phyloP scores from a whole-genome alignment of 2,113 vertebrate species.

The Gymnarchus niloticus region DNA sequence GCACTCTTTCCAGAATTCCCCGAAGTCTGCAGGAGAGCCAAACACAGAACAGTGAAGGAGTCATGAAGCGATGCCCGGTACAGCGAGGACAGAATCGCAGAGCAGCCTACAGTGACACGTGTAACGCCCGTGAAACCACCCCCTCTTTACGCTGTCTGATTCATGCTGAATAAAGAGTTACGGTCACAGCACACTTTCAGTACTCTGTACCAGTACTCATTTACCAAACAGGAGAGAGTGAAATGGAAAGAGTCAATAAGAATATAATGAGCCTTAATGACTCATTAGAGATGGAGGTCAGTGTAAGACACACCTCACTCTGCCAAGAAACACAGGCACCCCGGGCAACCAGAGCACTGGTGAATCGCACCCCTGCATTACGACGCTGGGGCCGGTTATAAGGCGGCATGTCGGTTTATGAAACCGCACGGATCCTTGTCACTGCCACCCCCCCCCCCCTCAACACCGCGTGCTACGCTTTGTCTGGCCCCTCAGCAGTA shows the following conservation, averaged over 20 bases:
- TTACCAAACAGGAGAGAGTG: background rate
- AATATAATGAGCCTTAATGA: background rate
- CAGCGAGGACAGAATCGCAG: background rate
- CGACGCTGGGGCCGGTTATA: background rate
- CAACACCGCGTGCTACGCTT: no score
- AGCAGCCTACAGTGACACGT: background rate
- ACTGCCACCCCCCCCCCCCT: no score
- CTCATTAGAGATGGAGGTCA: background rate
- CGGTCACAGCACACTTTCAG: background rate
- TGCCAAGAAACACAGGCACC: background rate
- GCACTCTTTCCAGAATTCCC: conserved; percentile 46
- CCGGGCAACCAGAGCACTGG: no score
- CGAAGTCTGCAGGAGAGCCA: conserved; percentile 46
- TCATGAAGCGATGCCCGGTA: background rate
- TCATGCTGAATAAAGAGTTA: background rate
- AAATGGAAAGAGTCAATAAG: background rate
- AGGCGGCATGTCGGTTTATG: background rate
- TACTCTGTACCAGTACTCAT: no score
- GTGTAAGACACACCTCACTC: background rate
- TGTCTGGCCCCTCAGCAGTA: conserved; percentile 27
- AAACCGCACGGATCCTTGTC: no score
- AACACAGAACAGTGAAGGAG: conserved; percentile 25
- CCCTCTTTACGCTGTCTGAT: background rate
- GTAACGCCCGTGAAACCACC: background rate
- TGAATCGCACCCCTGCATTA: no score